Evolutionary conservation across 2,797 vertebrate species (phyloP).

Genomic region (Catamblyrhynchus diadema): DNA sequence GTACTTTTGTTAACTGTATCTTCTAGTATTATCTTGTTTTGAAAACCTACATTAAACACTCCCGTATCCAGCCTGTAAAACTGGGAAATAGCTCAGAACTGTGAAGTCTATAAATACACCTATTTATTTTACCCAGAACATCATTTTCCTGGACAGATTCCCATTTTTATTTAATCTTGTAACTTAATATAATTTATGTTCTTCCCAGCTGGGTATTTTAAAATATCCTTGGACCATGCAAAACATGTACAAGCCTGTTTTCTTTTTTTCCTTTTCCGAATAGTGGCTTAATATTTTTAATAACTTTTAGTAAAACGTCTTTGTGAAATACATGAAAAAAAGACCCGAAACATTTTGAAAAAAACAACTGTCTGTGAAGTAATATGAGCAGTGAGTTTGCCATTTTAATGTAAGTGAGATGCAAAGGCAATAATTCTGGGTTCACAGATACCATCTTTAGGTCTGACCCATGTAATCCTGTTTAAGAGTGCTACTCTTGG

Average conservation of each 20-base stretch:
- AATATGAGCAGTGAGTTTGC: not conserved
- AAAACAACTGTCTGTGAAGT: not conserved
- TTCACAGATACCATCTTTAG: not conserved
- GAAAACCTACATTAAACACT: constrained; percentile 57
- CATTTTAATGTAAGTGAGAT: not conserved
- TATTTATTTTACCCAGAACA: constrained; percentile 63
- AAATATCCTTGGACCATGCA: constrained; percentile 39
- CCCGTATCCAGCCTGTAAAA: constrained; percentile 47
- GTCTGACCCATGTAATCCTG: not conserved
- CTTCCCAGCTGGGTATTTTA: constrained; percentile 47
- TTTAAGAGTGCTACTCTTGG: not conserved
- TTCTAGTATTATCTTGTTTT: constrained; percentile 50
- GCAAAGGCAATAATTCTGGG: not conserved
- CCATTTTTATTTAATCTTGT: constrained; percentile 63
- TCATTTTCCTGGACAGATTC: constrained; percentile 66
- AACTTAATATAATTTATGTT: constrained; percentile 61
- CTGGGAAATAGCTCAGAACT: constrained; percentile 31
- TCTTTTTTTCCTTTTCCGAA: not conserved
- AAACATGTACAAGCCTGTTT: not conserved
- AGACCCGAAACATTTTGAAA: not conserved
- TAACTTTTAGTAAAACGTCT: not conserved
- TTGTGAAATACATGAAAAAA: not conserved
- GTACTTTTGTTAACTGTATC: constrained; percentile 14
- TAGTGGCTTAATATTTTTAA: not conserved
- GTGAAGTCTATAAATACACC: constrained; percentile 62